A percentile compares a stretch with the other conserved stretches of the same genome.
These are phyloP conservation scores for Megaptera novaeangliae DNA, from an alignment of 2,113 vertebrate species.

Conservation along the genomic window DNA sequence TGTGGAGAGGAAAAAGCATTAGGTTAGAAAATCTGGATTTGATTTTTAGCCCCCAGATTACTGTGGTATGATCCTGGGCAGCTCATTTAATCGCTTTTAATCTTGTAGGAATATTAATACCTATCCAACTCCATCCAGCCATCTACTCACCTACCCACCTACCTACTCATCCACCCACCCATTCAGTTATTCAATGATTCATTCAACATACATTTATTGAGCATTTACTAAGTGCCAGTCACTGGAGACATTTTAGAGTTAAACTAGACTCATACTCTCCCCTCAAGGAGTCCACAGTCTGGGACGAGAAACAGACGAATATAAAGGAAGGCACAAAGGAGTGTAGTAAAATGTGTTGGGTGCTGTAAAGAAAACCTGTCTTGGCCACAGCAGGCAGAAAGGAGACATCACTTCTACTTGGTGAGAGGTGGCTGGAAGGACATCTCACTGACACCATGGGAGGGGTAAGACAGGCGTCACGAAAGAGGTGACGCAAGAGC, in stretches of 20 bases:
- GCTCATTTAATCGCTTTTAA: not conserved
- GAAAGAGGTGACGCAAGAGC: not conserved
- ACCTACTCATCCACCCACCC: not conserved
- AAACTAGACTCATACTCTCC: not conserved
- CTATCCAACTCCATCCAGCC: not conserved
- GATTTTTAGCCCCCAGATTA: not conserved
- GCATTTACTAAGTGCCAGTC: not conserved
- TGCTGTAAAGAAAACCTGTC: not conserved
- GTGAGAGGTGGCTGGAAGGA: not conserved
- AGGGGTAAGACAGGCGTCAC: not conserved
- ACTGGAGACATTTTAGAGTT: not conserved
- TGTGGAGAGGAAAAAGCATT: not conserved
- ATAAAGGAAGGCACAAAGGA: not conserved
- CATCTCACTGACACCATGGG: not conserved
- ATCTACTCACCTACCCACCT: not conserved
- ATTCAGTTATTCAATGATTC: not conserved
- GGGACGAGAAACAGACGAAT: not conserved
- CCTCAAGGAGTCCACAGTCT: not conserved
- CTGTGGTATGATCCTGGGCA: not conserved
- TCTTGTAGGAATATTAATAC: not conserved
- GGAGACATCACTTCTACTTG: not conserved
- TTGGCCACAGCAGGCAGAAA: not conserved
- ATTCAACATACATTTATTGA: not conserved
- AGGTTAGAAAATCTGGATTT: not conserved
- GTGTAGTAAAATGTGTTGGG: not conserved